Base-by-base conservation (phyloP, 2,113 vertebrate species). In the rabbit (Oryctolagus cuniculus) region DNA sequence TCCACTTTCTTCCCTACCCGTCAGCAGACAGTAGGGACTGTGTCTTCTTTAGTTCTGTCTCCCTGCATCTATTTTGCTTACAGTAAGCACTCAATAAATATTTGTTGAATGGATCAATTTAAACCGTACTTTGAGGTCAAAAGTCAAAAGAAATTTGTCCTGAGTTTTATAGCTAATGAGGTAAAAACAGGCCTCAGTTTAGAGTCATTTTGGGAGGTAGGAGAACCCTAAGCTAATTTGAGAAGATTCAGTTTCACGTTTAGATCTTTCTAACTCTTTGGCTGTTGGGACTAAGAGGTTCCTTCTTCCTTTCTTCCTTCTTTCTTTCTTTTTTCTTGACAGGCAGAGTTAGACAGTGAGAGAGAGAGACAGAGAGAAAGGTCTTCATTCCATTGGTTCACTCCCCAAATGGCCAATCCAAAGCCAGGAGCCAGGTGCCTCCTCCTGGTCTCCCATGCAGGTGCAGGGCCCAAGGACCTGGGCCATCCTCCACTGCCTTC, bases 261-360 rank as follows among this genome's bases (percentile, higher is more conserved):
- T 74, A 79, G 90, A 70, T 89, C 84, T 49, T 93, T 88, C 38
- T 72, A 67, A 66, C 19, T 85, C 51, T 67, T 24, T 29, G 27
- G 6, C 38, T 93, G 15, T 92, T 84, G 29, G 13, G 13, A 88
- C 21, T 89, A 91, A 85, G 34, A 72, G 58, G 81, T 96, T 93
- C 77, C 85, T 87, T 94, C 74, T 70, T 94, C 6, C 44, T 44
- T 44, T 6, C 44, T 44, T 44, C 44, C 6, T 44, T 44, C 44
- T 44, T 44, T 44, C 44, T 44, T 44, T 44, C 44, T 7, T 44
- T 44, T 44, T 44, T 44, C 44, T 44, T 44, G 44, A 44, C 44
- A 44, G 44, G 44, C 6, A 44, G 44, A 44, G 44, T 44, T 44
- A 44, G 44, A 44, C 44, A 44, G 44, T 44, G 44, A 44, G 44